A percentile compares a stretch with the other conserved stretches of the same genome.
Evolutionary conservation across 2,888 invertebrate genomes (phyloP).

Genomic region (Archaeoteleia sp.): DNA sequence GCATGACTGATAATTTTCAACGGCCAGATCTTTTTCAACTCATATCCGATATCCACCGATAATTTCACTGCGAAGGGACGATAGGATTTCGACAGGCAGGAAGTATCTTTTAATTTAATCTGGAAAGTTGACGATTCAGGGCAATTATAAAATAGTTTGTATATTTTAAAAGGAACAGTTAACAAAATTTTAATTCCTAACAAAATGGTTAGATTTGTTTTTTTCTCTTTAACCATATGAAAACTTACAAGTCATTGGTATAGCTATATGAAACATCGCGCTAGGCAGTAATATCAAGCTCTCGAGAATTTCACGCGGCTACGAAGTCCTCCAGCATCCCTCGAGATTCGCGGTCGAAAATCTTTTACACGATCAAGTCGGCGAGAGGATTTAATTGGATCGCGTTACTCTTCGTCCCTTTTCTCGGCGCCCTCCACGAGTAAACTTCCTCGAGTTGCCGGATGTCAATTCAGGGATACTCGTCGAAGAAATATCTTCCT

Average conservation of each 20-base stretch:
- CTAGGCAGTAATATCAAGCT: neutral
- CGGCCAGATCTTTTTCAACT: slow-evolving; percentile 40
- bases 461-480: slow-evolving; percentile 41
- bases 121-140: neutral
- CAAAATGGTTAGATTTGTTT: too few species aligned
- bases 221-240: too few species aligned
- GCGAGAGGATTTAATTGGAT: slow-evolving; percentile 54
- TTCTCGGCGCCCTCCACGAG: slow-evolving; percentile 17
- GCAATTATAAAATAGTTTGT: too few species aligned
- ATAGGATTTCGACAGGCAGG: neutral
- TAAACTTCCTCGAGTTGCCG: slow-evolving; percentile 36
- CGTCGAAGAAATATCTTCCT: slow-evolving; percentile 42
- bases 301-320: slow-evolving; percentile 13
- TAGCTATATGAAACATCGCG: too few species aligned
- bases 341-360: slow-evolving; percentile 33
- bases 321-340: slow-evolving; percentile 29
- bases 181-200: too few species aligned
- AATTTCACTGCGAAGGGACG: slow-evolving; percentile 21
- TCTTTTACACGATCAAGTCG: slow-evolving; percentile 42
- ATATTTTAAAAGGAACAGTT: too few species aligned
- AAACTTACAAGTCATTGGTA: too few species aligned
- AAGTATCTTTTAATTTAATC: slow-evolving; percentile 23
- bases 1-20: slow-evolving; percentile 51
- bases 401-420: slow-evolving; percentile 19
- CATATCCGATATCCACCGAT: slow-evolving; percentile 39